Evolutionary conservation across 2,888 invertebrate genomes (phyloP).

Genomic region (Iphiclides podalirius): DNA sequence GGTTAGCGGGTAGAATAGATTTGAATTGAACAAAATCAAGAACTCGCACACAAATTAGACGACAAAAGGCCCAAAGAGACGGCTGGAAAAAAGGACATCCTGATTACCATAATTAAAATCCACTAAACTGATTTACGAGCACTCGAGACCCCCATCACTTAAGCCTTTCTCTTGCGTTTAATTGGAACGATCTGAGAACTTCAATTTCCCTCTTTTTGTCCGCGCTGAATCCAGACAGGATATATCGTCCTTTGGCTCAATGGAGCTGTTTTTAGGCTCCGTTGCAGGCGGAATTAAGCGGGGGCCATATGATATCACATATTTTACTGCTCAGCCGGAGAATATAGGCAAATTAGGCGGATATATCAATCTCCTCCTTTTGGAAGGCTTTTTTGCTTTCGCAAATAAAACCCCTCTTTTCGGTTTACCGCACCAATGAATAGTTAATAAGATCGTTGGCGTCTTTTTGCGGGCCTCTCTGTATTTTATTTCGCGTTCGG

Average conservation of each 20-base stretch:
- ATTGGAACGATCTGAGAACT: conserved; percentile 65
- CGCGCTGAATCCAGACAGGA: conserved; percentile 59
- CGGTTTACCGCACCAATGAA: conserved; percentile 50
- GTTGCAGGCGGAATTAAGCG: conserved; percentile 55
- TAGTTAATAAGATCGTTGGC: conserved; percentile 42
- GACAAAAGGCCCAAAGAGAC: conserved; percentile 40
- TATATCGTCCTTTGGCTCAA: conserved; percentile 55
- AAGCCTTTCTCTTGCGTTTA: conserved; percentile 59
- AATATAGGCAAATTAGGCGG: conserved; percentile 74
- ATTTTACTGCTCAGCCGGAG: conserved; percentile 62
- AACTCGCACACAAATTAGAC: conserved; percentile 41
- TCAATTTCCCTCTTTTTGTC: conserved; percentile 59
- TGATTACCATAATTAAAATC: conserved; percentile 53
- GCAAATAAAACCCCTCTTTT: conserved; percentile 37
- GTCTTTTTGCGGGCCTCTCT: conserved; percentile 22
- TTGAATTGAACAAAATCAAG: conserved; percentile 35
- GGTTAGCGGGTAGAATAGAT: conserved; percentile 27
- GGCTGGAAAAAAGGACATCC: conserved; percentile 44
- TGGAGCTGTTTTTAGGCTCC: conserved; percentile 65
- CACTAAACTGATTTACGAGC: conserved; percentile 52
- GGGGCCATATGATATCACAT: conserved; percentile 71
- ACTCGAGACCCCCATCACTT: conserved; percentile 65
- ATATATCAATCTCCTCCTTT: conserved; percentile 68
- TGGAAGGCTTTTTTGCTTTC: conserved; percentile 42
- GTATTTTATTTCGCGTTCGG: conserved; percentile 34